Evolutionary conservation across 2,888 invertebrate genomes (phyloP).

Genomic region (Latrodectus elegans): DNA sequence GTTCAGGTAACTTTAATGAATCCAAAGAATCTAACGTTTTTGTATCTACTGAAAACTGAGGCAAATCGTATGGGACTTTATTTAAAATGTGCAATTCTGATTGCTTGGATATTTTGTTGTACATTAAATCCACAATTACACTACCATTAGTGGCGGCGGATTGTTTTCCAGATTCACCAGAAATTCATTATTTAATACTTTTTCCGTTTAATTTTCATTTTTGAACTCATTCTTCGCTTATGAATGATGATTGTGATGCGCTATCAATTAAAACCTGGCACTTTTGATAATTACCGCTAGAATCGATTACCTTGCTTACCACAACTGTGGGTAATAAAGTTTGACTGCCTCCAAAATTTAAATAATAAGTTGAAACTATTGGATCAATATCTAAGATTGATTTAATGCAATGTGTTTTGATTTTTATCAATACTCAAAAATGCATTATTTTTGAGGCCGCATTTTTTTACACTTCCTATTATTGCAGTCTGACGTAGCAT

Average conservation of each 20-base stretch:
- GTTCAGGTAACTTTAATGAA: neutral
- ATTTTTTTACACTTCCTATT: no score
- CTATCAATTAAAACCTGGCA: neutral
- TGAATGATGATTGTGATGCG: neutral
- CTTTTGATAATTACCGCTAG: neutral
- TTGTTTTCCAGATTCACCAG: neutral
- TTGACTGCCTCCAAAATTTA: neutral
- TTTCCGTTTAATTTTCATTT: neutral
- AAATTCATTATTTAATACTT: neutral
- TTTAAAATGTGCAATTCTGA: neutral
- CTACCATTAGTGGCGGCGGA: neutral
- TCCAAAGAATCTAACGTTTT: neutral
- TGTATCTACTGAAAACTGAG: neutral
- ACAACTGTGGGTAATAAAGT: neutral
- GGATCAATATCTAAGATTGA: no score
- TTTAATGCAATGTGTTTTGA: no score
- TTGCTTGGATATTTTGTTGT: neutral
- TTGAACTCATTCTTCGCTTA: neutral
- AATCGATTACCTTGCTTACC: neutral
- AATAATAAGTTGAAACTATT: no score
- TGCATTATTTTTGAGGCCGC: no score
- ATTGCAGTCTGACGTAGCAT: no score
- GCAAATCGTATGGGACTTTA: neutral
- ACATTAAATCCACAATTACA: neutral
- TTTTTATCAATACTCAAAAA: no score